Evolutionary conservation across 2,113 vertebrate genomes (phyloP).

Genomic region (Narcine bancroftii): DNA sequence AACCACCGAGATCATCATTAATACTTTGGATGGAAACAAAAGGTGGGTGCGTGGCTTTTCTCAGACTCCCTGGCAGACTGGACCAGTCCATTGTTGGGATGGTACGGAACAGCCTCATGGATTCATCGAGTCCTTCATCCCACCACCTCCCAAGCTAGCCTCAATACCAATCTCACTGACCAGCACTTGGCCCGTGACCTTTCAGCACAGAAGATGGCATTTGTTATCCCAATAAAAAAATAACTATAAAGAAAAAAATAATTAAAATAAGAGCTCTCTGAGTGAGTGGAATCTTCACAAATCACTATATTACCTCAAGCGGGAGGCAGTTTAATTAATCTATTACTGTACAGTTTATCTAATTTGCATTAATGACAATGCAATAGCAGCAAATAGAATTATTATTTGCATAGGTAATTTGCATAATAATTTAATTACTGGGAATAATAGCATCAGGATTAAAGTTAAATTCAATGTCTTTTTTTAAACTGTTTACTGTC

Average conservation of each 20-base stretch:
- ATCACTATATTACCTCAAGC: neutral
- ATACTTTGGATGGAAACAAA: no score
- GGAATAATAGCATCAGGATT: neutral
- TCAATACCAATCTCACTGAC: no score
- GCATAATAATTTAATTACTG: constrained; percentile 32
- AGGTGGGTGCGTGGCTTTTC: neutral
- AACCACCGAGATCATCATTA: no score
- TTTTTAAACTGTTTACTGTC: neutral
- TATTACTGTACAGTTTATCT: constrained; percentile 11
- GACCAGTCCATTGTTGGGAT: neutral
- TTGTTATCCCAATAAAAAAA: neutral
- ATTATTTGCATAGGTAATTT: constrained; percentile 23
- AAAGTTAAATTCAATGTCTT: neutral
- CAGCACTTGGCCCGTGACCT: no score
- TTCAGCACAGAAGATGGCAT: neutral
- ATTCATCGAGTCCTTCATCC: no score
- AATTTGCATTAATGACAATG: constrained; percentile 10
- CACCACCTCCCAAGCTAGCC: no score
- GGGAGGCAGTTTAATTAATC: constrained; percentile 18
- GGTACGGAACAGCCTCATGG: neutral
- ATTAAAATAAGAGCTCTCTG: neutral
- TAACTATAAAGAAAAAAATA: neutral
- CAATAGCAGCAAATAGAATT: constrained; percentile 21
- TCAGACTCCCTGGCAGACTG: neutral
- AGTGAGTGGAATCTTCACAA: neutral